Evolutionary conservation across 2,797 vertebrate genomes (phyloP), one percentile per base, ranked within the genome.

Genomic region (Crypturellus tataupa): DNA sequence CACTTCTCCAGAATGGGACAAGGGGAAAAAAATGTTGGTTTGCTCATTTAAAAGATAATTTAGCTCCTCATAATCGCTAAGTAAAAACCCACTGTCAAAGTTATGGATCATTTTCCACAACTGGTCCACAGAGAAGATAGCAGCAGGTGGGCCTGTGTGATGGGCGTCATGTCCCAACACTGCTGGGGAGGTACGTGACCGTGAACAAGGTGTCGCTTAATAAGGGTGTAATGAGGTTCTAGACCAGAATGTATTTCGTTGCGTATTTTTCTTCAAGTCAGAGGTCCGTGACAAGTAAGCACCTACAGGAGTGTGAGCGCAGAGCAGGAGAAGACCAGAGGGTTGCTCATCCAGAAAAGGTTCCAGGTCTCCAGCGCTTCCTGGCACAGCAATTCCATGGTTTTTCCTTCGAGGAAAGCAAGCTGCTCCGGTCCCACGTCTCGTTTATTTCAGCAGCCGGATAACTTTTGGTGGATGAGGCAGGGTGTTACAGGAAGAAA

Each of bases 361-460:
- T 47, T 40, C 24, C 39, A 62, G 2, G 53, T 62, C 81, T 71
- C 60, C 55, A 78, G 12, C 37, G 67, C 47, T 20, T n/a, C 9
- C 49, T 80, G 76, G 44, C 62, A 46, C 51, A 56, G 12, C 0
- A 0, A 35, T 20, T 80, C 77, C 53, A 19, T 31, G 29, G 29
- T 18, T 31, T 55, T 31, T 55, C 18, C 29, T 55, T 17, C 49
- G 25, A 6, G 53, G 21, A 85, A 87, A 82, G 20, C 80, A 80
- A 80, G 75, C 53, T 25, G 12, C 71, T 94, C 65, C 21, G 25
- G 40, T 58, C 14, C 58, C 23, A 24, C 33, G 4, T 47, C 80
- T 77, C 58, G 25, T 70, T 81, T 76, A 59, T 86, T 91, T 88
- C 71, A 82, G 83, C 55, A 64, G 55, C 85, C 79, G 77, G 85